Conservation (phyloP, 1,140 invertebrate species). For the Ectropis grisescens region DNA sequence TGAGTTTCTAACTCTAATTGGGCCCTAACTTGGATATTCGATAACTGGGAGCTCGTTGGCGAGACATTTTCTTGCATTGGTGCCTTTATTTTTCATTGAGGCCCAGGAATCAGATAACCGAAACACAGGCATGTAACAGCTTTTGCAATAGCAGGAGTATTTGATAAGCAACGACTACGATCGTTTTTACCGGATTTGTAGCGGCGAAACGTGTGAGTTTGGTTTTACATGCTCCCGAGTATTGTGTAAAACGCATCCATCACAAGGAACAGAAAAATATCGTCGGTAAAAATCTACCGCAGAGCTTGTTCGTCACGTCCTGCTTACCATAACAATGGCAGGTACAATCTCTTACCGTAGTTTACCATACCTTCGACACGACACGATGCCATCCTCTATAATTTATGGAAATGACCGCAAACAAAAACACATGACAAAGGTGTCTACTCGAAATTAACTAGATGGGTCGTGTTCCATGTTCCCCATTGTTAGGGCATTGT, state of each 20-base stretch:
- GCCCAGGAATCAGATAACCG: too few relatives aligned
- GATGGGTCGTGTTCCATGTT: constrained; percentile 53
- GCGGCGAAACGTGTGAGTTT: too few relatives aligned
- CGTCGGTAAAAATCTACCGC: constrained; percentile 33
- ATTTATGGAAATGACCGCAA: constrained; percentile 65
- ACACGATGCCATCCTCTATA: constrained; percentile 42
- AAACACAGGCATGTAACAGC: too few relatives aligned
- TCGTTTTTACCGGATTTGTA: too few relatives aligned
- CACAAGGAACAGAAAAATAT: too few relatives aligned
- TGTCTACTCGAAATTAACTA: constrained; percentile 66
- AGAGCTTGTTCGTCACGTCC: constrained; percentile 37
- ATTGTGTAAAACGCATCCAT: too few relatives aligned
- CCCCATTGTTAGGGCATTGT: constrained; percentile 50
- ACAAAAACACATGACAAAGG: constrained; percentile 64
- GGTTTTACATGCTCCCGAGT: too few relatives aligned
- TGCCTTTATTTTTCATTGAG: too few relatives aligned
- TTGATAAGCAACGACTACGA: too few relatives aligned
- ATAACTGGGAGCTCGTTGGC: too few relatives aligned
- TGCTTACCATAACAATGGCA: constrained; percentile 60
- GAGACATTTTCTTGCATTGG: too few relatives aligned
- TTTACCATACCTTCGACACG: constrained; percentile 19
- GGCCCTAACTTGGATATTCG: constrained; percentile 32
- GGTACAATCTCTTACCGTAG: constrained; percentile 45
- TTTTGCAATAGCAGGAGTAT: too few relatives aligned
- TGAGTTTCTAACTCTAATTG: constrained; percentile 36